A percentile compares a stretch with the other conserved stretches of the same genome.
phyloP scores from a whole-genome alignment of 2,888 invertebrate species.

The Pilophorus perplexus region DNA sequence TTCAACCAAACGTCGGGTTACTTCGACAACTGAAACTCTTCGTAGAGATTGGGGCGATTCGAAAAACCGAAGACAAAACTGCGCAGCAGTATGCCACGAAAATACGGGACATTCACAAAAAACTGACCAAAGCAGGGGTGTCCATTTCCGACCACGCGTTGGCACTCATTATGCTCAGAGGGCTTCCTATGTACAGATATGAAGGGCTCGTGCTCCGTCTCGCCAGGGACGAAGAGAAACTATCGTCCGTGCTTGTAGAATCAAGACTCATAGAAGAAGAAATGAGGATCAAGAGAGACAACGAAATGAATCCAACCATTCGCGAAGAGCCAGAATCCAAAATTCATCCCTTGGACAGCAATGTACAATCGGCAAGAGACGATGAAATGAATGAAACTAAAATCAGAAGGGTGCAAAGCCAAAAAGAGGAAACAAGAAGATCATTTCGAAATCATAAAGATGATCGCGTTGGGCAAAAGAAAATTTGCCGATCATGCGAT shows the following conservation, averaged over 20 bases:
- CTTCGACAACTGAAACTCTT: conserved; percentile 19
- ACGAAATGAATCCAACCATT: not conserved
- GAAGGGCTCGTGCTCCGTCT: conserved; percentile 23
- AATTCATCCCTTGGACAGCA: conserved; percentile 12
- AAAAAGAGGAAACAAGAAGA: conserved; percentile 24
- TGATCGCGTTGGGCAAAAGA: not conserved
- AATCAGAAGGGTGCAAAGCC: conserved; percentile 24
- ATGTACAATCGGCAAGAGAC: not conserved
- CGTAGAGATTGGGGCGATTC: conserved; percentile 22
- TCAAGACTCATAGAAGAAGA: conserved; percentile 26
- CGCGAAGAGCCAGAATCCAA: conserved; percentile 3
- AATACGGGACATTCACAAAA: conserved; percentile 28
- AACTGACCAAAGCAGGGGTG: conserved; percentile 21
- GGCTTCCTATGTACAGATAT: conserved; percentile 29
- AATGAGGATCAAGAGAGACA: conserved; percentile 21
- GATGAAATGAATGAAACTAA: conserved; percentile 9
- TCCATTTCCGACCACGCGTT: conserved; percentile 19
- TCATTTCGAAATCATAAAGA: not conserved
- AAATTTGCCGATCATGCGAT: conserved; percentile 29
- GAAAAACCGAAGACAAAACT: conserved; percentile 26
- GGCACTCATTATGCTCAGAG: conserved; percentile 32
- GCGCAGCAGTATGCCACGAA: conserved; percentile 22
- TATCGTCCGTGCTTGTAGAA: conserved; percentile 19
- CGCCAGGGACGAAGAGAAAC: conserved; percentile 26
- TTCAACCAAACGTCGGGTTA: conserved; percentile 20